Conservation (phyloP, 1,140 invertebrate species). For the Laupala kohalensis region DNA sequence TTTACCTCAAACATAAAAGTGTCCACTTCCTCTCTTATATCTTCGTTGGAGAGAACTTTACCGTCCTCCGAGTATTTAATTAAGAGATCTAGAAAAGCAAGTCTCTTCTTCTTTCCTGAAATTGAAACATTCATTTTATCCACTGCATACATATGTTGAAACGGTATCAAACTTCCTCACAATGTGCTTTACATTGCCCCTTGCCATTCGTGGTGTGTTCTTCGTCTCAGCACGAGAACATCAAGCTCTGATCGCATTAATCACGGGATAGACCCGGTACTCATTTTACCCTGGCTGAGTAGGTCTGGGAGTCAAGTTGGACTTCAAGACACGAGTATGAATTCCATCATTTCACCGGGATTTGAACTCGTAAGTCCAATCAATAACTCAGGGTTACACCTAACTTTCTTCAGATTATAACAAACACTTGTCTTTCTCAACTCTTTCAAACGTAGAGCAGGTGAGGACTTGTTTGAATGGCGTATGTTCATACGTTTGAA, state of each 20-base stretch:
- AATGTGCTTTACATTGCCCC: not conserved
- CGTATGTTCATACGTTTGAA: too few species aligned
- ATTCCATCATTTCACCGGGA: too few species aligned
- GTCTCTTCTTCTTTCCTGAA: slow-evolving; percentile 33
- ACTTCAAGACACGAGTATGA: too few species aligned
- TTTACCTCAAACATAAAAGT: slow-evolving; percentile 70
- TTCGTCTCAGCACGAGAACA: not conserved
- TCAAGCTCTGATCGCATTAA: not conserved
- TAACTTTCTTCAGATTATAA: too few species aligned
- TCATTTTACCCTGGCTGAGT: too few species aligned
- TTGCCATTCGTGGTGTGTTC: not conserved
- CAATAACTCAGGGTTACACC: too few species aligned
- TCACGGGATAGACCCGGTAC: too few species aligned
- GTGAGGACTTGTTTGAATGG: too few species aligned
- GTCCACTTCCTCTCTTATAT: slow-evolving; percentile 70
- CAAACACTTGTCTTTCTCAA: too few species aligned
- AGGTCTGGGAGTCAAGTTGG: too few species aligned
- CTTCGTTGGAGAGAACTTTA: slow-evolving; percentile 39
- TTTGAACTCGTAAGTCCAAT: too few species aligned
- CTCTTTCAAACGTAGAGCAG: too few species aligned
- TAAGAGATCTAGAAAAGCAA: slow-evolving; percentile 61
- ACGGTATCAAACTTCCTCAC: not conserved
- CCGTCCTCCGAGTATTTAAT: slow-evolving; percentile 44
- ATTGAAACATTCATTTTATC: not conserved
- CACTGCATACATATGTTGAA: not conserved